Evolutionary conservation across 2,888 invertebrate genomes (phyloP).

Genomic region (Helobdella robusta): DNA sequence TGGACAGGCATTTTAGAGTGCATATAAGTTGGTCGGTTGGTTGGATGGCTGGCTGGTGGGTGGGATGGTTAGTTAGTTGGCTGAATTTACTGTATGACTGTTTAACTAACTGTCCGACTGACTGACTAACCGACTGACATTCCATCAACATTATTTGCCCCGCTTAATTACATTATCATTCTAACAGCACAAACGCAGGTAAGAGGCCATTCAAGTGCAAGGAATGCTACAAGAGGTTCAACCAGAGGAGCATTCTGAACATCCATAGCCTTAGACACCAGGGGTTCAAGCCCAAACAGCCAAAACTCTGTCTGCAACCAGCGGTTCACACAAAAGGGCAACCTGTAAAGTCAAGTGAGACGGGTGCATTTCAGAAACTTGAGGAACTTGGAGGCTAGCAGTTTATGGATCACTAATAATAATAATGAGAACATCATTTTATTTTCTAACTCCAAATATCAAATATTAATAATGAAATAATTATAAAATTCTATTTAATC

Average conservation of each 20-base stretch:
- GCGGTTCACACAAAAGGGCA: conserved; percentile 47
- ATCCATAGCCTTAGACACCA: conserved; percentile 47
- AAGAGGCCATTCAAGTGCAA: conserved; percentile 46
- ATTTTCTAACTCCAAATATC: too few relatives aligned
- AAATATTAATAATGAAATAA: too few relatives aligned
- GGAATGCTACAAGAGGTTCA: conserved; percentile 45
- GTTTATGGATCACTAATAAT: too few relatives aligned
- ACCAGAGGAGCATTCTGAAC: conserved; percentile 48
- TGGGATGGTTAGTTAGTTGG: too few relatives aligned
- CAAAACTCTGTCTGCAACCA: conserved; percentile 44
- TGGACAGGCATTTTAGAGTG: conserved; percentile 55
- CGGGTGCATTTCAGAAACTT: conserved; percentile 44
- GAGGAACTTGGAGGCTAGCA: conserved; percentile 32
- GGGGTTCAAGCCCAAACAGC: conserved; percentile 44
- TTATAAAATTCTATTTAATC: too few relatives aligned
- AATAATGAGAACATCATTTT: too few relatives aligned
- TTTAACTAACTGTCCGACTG: too few relatives aligned
- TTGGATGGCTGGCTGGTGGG: neutral
- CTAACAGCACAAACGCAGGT: conserved; percentile 41
- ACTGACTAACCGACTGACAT: too few relatives aligned
- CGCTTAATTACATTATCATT: too few relatives aligned
- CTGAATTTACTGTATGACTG: too few relatives aligned
- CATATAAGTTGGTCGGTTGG: conserved; percentile 41
- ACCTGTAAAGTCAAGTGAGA: conserved; percentile 48
- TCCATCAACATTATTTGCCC: too few relatives aligned